Evolutionary conservation across 2,888 invertebrate genomes (phyloP).

Genomic region (Metopia argyrocephala): DNA sequence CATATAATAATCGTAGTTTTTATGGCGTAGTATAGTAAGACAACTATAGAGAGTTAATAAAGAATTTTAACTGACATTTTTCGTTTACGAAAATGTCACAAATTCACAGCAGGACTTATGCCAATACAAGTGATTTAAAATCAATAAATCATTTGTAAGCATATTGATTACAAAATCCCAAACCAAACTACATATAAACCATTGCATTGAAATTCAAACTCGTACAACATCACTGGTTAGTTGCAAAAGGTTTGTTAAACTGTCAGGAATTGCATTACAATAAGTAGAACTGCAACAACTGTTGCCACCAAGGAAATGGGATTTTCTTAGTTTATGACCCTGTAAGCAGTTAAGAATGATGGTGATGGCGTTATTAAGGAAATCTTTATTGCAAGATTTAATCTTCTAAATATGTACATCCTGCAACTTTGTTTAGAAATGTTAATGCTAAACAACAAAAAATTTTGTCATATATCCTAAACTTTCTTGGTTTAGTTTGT

Average conservation of each 20-base stretch:
- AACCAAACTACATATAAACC: slow-evolving; percentile 32
- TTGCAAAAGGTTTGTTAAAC: slow-evolving; percentile 10
- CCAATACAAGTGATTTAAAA: slow-evolving; percentile 78
- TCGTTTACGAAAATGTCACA: slow-evolving; percentile 78
- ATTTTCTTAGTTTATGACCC: neutral
- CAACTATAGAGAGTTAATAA: slow-evolving; percentile 69
- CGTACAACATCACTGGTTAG: slow-evolving; percentile 9
- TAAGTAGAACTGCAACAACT: slow-evolving; percentile 10
- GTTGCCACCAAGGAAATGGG: slow-evolving; percentile 34
- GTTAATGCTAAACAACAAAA: neutral
- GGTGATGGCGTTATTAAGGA: slow-evolving; percentile 3
- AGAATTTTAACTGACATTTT: slow-evolving; percentile 77
- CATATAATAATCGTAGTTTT: slow-evolving; percentile 19
- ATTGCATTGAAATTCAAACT: no score
- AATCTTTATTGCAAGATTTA: neutral
- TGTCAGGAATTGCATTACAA: slow-evolving; percentile 4
- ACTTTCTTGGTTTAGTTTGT: neutral
- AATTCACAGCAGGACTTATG: slow-evolving; percentile 77
- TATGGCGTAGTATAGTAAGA: neutral
- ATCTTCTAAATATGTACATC: neutral
- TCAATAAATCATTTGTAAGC: slow-evolving; percentile 76
- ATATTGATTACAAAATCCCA: slow-evolving; percentile 69
- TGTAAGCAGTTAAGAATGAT: neutral
- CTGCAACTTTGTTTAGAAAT: no score
- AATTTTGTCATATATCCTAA: neutral